Evolutionary conservation across 2,888 invertebrate genomes (phyloP).

Genomic region (Epirrhoe tristata): DNA sequence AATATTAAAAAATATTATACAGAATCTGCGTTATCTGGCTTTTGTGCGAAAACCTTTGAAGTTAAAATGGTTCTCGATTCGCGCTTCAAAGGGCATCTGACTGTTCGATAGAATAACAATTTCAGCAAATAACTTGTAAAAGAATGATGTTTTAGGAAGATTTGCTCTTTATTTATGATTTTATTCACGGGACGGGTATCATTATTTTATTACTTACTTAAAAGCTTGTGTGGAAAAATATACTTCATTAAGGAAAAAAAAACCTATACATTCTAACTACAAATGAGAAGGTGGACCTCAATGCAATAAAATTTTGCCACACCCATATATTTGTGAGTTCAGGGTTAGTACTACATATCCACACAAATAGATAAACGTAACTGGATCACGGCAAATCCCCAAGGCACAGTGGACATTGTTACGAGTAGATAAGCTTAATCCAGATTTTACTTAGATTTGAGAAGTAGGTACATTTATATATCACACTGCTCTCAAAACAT

Average conservation of each 20-base stretch:
- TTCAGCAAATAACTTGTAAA: constrained; percentile 34
- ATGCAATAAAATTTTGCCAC: no score
- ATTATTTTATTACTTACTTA: no score
- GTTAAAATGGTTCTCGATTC: constrained; percentile 52
- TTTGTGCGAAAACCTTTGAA: constrained; percentile 52
- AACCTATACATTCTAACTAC: neutral
- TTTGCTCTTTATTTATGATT: constrained; percentile 33
- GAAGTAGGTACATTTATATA: no score
- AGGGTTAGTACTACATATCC: no score
- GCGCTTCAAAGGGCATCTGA: constrained; percentile 48
- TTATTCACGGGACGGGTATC: constrained; percentile 18
- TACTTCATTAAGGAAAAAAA: no score
- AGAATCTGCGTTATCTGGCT: constrained; percentile 51
- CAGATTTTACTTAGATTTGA: no score
- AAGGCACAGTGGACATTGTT: no score
- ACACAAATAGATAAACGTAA: no score
- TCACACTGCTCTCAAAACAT: neutral
- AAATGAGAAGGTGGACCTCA: neutral
- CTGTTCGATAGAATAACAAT: constrained; percentile 47
- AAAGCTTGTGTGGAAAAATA: no score
- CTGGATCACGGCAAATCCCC: no score
- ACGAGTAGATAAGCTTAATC: no score
- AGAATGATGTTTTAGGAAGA: constrained; percentile 33
- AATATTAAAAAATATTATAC: constrained; percentile 31
- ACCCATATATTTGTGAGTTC: no score